These are phyloP conservation scores for Ormyrus pomaceus DNA, from an alignment of 2,888 invertebrate species.

Conservation along the genomic window DNA sequence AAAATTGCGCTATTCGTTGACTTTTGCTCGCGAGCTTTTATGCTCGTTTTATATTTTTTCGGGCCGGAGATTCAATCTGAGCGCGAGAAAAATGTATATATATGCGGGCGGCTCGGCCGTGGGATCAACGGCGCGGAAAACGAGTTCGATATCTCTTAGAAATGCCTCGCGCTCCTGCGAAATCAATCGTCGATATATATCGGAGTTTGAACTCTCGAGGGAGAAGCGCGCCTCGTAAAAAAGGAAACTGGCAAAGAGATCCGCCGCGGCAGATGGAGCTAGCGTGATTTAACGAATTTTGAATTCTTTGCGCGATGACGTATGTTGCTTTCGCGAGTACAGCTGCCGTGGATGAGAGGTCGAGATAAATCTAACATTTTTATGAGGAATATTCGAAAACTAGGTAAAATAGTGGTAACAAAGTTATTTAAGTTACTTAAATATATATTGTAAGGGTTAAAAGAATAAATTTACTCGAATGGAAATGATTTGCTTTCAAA, in stretches of 20 bases:
- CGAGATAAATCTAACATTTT: too few relatives aligned
- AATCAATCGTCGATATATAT: slow-evolving; percentile 24
- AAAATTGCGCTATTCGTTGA: slow-evolving; percentile 39
- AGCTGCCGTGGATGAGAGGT: too few relatives aligned
- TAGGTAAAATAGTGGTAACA: too few relatives aligned
- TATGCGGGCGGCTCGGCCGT: neutral
- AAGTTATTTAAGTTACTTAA: too few relatives aligned
- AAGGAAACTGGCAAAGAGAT: neutral
- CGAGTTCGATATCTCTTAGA: slow-evolving; percentile 37
- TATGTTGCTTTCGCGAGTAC: too few relatives aligned
- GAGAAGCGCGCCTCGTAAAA: neutral
- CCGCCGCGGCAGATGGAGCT: neutral
- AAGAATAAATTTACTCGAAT: too few relatives aligned
- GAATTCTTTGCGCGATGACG: neutral
- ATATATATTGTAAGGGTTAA: too few relatives aligned
- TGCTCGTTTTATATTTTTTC: neutral
- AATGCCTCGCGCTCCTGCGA: neutral
- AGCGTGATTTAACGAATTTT: neutral
- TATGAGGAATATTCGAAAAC: too few relatives aligned
- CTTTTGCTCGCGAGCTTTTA: slow-evolving; percentile 1
- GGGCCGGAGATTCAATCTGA: slow-evolving; percentile 30
- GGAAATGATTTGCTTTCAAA: too few relatives aligned
- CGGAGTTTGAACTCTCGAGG: too few relatives aligned
- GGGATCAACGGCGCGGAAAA: slow-evolving; percentile 31
- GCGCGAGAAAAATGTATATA: slow-evolving; percentile 20